These are phyloP conservation scores for Drosophila percnosoma DNA, from an alignment of 2,888 invertebrate genomes.

Conservation along the genomic window DNA sequence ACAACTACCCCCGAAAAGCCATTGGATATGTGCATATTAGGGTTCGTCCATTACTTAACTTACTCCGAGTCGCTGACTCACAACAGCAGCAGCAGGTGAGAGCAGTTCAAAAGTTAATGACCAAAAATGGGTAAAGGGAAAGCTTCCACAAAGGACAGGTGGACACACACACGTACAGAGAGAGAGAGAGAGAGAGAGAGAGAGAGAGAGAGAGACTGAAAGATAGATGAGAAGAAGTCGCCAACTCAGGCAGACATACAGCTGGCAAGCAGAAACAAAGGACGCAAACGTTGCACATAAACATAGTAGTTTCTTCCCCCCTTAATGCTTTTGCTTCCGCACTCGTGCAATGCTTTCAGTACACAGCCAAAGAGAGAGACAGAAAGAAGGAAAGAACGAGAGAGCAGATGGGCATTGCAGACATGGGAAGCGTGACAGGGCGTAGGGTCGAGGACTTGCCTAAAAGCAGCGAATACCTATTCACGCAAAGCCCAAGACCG, in stretches of 20 bases:
- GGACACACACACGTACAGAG: conserved; percentile 18
- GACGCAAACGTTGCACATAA: conserved; percentile 61
- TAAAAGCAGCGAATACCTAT: conserved; percentile 39
- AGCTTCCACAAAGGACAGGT: conserved; percentile 28
- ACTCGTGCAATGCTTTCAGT: conserved; percentile 47
- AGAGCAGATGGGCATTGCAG: conserved; percentile 6
- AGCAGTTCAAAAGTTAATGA: conserved; percentile 78
- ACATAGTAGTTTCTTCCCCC: conserved; percentile 48
- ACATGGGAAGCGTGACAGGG: conserved; percentile 33
- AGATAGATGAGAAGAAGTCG: conserved; percentile 14
- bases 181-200: background rate
- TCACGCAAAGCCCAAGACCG: conserved; percentile 19
- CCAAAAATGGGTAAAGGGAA: conserved; percentile 65
- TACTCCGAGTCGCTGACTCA: conserved; percentile 41
- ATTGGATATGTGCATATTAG: conserved; percentile 24
- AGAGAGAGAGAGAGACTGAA: conserved; percentile 5
- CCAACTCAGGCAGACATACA: conserved; percentile 38
- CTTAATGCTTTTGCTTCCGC: conserved; percentile 75
- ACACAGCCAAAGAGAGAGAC: conserved; percentile 20
- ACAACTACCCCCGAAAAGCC: conserved; percentile 28
- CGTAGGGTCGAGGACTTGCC: conserved; percentile 50
- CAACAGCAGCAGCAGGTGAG: conserved; percentile 39
- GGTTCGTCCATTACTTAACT: conserved; percentile 53
- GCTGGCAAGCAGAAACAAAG: conserved; percentile 54
- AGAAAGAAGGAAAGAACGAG: background rate